Conservation (phyloP, 2,888 invertebrate species). For the Drosophila paramelanica region DNA sequence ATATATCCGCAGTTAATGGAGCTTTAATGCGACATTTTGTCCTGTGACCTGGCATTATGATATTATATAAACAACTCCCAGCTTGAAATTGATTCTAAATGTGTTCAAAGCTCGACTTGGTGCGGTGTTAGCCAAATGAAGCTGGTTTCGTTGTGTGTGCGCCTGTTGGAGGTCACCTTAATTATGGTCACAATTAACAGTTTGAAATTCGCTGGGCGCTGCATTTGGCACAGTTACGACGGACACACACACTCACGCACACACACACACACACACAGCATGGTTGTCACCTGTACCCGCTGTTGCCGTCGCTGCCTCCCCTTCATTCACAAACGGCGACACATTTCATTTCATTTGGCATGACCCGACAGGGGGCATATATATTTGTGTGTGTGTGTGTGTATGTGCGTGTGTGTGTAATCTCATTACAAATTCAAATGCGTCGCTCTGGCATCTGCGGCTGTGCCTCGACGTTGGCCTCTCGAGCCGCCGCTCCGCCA, state of each 20-base stretch:
- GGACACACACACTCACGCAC: no score
- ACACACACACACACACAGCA: no score
- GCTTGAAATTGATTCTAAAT: constrained; percentile 9
- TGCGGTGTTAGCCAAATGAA: constrained; percentile 28
- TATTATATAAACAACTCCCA: neutral
- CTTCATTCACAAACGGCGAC: constrained; percentile 32
- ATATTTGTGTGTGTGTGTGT: constrained; percentile 6
- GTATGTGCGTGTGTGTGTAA: constrained; percentile 35
- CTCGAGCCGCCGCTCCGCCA: constrained; percentile 11
- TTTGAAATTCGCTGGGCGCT: constrained; percentile 45
- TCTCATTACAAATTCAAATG: constrained; percentile 81
- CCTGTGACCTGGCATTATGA: constrained; percentile 1
- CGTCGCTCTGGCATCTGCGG: constrained; percentile 48
- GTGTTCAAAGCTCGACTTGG: constrained; percentile 8
- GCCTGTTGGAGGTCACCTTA: constrained; percentile 67
- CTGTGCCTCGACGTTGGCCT: constrained; percentile 34
- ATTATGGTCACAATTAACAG: constrained; percentile 78
- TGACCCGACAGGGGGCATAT: constrained; percentile 27
- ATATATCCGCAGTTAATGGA: constrained; percentile 1
- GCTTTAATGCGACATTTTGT: constrained; percentile 5
- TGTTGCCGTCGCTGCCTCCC: neutral
- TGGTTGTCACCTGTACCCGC: neutral
- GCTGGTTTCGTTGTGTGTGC: constrained; percentile 33
- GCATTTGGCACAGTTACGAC: constrained; percentile 52
- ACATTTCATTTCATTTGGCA: constrained; percentile 65